Conservation (phyloP, 2,888 invertebrate species). For the Aromia moschata region DNA sequence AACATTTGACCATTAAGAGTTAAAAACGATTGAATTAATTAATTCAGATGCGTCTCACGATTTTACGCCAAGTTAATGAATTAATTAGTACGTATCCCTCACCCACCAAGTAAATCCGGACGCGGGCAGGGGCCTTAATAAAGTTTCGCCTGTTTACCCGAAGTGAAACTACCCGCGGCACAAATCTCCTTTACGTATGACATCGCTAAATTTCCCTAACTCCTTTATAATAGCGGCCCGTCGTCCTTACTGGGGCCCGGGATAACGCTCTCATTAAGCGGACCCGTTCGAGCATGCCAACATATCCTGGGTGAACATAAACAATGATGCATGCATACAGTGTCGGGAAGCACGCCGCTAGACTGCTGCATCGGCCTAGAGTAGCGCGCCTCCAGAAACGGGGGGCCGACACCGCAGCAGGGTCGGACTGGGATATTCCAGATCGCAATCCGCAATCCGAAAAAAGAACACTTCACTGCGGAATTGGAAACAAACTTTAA, state of each 20-base stretch:
- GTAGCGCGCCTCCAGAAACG: slow-evolving; percentile 6
- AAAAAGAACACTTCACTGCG: no score
- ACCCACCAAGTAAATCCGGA: no score
- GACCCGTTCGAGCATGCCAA: slow-evolving; percentile 46
- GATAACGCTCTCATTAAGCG: slow-evolving; percentile 50
- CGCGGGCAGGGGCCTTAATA: slow-evolving; percentile 8
- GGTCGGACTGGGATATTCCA: background rate
- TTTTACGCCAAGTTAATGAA: no score
- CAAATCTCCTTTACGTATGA: slow-evolving; percentile 40
- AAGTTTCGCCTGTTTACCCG: slow-evolving; percentile 5
- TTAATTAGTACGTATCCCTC: no score
- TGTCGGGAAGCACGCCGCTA: slow-evolving; percentile 41
- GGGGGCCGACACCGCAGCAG: slow-evolving; percentile 6
- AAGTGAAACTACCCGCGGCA: slow-evolving; percentile 7
- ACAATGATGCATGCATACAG: slow-evolving; percentile 53
- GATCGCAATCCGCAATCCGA: no score
- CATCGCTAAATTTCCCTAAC: slow-evolving; percentile 43
- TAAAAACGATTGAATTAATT: no score
- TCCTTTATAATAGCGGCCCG: slow-evolving; percentile 44
- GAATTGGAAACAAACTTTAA: no score
- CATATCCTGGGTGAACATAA: slow-evolving; percentile 53
- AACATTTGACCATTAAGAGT: no score
- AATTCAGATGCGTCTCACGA: no score
- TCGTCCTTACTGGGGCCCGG: slow-evolving; percentile 45
- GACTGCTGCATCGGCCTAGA: slow-evolving; percentile 20